Base-by-base conservation (phyloP, 2,797 vertebrate genomes). In the Streptopelia turtur region DNA sequence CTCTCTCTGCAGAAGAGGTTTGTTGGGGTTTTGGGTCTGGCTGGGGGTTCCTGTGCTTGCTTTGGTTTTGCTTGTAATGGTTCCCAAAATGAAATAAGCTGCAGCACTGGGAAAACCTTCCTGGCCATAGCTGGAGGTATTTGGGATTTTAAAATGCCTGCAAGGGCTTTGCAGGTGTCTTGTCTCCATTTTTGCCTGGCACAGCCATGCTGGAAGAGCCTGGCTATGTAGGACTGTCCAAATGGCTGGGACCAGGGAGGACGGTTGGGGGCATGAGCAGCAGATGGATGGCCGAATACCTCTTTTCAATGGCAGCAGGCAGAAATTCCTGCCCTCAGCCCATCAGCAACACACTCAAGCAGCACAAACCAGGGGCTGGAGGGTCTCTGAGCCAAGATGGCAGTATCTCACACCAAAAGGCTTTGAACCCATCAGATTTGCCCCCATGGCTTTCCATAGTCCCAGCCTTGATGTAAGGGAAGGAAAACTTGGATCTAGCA, bases 311-410 rank as follows among this genome's bases (percentile, higher is more conserved):
- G 75, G 71, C 86, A 89, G 30, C 13, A 41, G 28, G 30, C 60
- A 76, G 83, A 93, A 89, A 95, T 89, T 84, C 43, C 56, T 91
- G n/a, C 37, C 55, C 47, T 68, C 28, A 64, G 60, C 76, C 60
- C 35, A n/a, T 28, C 20, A 3, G 56, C 82, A 74, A 4, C 25
- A 8, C 1, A 4, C 16, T 52, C 5, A 5, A 80, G 49, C 50
- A 60, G 49, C 65, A 18, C 50, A 89, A 23, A 89, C 27, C 68
- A 56, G 20, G 12, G 55, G 7, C 47, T 89, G 71, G 68, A 87
- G 57, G 28, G 25, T 87, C 71, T 87, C 71, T 2, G 12, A 76
- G 16, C 60, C 1, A 30, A 80, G 74, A 57, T 56, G 75, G 53
- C 65, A 72, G 55, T 49, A 49, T 56, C 53, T 91, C 43, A 35